Conservation (phyloP, 2,797 vertebrate species). For the Diglossa cyanea region DNA sequence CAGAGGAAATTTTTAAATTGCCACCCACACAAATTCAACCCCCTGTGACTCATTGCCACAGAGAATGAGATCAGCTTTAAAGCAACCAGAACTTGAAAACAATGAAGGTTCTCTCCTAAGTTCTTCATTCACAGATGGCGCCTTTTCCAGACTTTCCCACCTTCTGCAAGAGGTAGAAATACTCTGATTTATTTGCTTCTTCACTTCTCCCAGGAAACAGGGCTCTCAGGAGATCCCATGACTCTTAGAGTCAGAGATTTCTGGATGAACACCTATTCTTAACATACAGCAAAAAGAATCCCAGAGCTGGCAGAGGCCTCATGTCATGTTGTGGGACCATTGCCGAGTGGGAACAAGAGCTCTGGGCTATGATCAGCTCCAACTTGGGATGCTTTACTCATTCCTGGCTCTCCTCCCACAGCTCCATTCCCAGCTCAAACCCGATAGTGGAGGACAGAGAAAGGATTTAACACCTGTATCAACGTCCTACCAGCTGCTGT, state of each 20-base stretch:
- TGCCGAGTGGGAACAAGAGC: neutral
- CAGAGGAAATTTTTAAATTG: slow-evolving; percentile 25
- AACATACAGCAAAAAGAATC: neutral
- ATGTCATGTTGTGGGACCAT: rapidly evolving
- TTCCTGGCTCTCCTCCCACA: neutral
- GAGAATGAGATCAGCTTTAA: slow-evolving; percentile 21
- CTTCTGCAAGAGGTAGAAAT: neutral
- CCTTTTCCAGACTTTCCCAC: neutral
- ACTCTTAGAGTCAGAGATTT: neutral
- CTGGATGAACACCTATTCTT: neutral
- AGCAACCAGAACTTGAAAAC: neutral
- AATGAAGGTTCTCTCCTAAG: neutral
- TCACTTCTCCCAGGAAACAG: neutral
- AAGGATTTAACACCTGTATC: neutral
- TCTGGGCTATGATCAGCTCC: neutral
- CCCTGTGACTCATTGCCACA: neutral
- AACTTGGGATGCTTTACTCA: neutral
- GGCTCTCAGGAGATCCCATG: neutral
- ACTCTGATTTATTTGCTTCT: neutral
- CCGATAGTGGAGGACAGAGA: neutral
- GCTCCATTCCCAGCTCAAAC: slow-evolving; percentile 13
- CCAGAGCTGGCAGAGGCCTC: neutral
- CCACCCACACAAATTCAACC: slow-evolving; percentile 4
- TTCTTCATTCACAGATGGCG: neutral
- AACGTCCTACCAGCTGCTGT: neutral